Evolutionary conservation across 2,113 vertebrate genomes (phyloP).

Genomic region (Catharus fuscescens): DNA sequence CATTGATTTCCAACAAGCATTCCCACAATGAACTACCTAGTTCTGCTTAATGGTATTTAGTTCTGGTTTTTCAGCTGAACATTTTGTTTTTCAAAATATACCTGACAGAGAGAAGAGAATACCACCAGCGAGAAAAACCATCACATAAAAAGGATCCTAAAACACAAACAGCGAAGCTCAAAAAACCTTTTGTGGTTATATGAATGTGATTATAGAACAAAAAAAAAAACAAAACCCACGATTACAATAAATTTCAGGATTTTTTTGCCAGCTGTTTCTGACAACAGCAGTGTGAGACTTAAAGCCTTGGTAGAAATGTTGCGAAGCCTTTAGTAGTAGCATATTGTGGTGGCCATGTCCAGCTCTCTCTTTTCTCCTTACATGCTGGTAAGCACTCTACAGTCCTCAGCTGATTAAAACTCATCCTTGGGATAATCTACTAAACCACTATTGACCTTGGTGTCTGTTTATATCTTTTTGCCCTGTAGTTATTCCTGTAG

Average conservation of each 20-base stretch:
- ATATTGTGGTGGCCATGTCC: not conserved
- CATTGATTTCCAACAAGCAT: not conserved
- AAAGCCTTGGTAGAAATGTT: not conserved
- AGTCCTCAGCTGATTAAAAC: not conserved
- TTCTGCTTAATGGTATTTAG: not conserved
- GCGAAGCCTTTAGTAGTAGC: not conserved
- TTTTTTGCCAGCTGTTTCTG: not conserved
- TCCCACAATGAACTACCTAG: not conserved
- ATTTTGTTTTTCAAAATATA: not conserved
- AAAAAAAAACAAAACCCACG: not conserved
- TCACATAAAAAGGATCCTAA: not conserved
- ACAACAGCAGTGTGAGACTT: not conserved
- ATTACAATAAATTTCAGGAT: not conserved
- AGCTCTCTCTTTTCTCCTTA: not conserved
- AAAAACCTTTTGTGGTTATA: not conserved
- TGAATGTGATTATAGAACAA: not conserved
- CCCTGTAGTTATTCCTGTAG: not conserved
- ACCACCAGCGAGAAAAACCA: accelerated
- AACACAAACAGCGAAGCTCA: not conserved
- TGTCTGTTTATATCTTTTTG: not conserved
- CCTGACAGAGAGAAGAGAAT: not conserved
- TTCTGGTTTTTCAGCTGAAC: not conserved
- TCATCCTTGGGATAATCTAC: not conserved
- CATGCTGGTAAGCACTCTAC: not conserved
- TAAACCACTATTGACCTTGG: not conserved